Conservation (phyloP, 2,888 invertebrate genomes). For the Rhaphigaster nebulosa region DNA sequence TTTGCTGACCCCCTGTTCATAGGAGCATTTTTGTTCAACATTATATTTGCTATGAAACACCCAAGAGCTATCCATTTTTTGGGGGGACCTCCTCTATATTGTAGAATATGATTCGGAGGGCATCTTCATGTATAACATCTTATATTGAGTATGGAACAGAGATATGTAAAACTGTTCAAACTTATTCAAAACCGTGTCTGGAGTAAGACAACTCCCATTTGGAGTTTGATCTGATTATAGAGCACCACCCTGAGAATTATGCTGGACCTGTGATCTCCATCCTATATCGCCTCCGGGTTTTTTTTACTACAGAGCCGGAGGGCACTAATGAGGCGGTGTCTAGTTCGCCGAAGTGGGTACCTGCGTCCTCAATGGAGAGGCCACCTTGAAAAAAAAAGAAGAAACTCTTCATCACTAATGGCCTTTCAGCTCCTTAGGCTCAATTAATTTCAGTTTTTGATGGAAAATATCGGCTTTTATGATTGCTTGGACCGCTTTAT, state of each 20-base stretch:
- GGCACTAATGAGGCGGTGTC: not conserved
- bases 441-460: not conserved
- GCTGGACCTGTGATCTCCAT: not conserved
- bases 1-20: too few species aligned
- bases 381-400: not conserved
- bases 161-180: not conserved
- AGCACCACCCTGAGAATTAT: not conserved
- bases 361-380: not conserved
- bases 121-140: too few species aligned
- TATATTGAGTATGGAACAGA: not conserved
- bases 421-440: not conserved
- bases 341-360: not conserved
- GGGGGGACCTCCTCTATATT: too few species aligned
- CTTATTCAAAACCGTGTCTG: not conserved
- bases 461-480: not conserved
- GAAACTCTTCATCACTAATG: not conserved
- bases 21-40: too few species aligned
- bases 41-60: too few species aligned
- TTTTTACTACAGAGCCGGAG: not conserved
- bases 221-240: not conserved
- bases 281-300: constrained; percentile 7
- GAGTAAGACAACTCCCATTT: not conserved
- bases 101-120: too few species aligned
- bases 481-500: not conserved
- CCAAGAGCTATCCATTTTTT: too few species aligned